A percentile compares a stretch with the other conserved stretches of the same genome.
These are phyloP conservation scores for Dinoponera quadriceps DNA, from an alignment of 1,140 invertebrate species.

Conservation along the genomic window DNA sequence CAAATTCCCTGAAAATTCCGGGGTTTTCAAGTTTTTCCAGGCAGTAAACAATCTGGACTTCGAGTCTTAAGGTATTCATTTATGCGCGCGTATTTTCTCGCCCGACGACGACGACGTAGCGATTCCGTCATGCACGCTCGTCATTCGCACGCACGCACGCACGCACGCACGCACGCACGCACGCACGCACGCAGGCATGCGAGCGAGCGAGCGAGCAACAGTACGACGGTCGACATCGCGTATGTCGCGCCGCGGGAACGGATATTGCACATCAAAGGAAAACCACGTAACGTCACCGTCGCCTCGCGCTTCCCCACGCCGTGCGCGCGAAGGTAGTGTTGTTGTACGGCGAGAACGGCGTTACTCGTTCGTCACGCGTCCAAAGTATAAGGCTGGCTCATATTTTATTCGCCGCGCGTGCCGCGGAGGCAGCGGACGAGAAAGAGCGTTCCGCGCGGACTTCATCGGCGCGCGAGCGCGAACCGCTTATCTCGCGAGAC, in stretches of 20 bases:
- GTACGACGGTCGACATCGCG: slow-evolving; percentile 7
- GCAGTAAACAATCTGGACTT: too few species aligned
- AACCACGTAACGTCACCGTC: slow-evolving; percentile 55
- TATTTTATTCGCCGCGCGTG: neutral
- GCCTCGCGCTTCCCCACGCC: neutral
- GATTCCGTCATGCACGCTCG: slow-evolving; percentile 1
- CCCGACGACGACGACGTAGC: neutral
- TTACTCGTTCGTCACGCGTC: slow-evolving; percentile 2
- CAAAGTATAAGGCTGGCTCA: slow-evolving; percentile 9
- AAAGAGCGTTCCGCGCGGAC: too few species aligned
- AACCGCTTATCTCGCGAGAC: too few species aligned
- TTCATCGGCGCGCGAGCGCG: too few species aligned
- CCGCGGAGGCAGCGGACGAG: too few species aligned
- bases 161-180: slow-evolving; percentile 3
- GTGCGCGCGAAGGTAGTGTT: too few species aligned
- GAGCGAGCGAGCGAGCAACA: neutral
- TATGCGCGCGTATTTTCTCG: neutral
- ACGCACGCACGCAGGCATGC: neutral
- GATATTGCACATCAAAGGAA: slow-evolving; percentile 70
- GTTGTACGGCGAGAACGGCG: neutral
- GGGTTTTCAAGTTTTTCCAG: too few species aligned
- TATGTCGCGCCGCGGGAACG: slow-evolving; percentile 33
- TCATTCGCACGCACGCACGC: neutral
- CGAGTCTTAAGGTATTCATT: neutral
- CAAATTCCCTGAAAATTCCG: too few species aligned